Evolutionary conservation across 2,113 vertebrate genomes (phyloP).

Genomic region (Bubo scandiacus): DNA sequence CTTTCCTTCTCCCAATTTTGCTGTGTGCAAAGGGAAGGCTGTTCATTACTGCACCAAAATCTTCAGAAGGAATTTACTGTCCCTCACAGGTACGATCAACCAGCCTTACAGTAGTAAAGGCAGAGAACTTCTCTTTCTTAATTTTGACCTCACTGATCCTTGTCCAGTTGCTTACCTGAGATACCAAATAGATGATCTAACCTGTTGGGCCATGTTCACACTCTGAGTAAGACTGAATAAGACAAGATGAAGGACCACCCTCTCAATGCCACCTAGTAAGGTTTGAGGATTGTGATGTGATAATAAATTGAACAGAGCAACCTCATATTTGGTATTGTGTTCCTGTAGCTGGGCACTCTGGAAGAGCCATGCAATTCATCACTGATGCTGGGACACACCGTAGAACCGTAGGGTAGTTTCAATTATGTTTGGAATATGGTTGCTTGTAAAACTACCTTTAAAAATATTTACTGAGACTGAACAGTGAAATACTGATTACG

Average conservation of each 20-base stretch:
- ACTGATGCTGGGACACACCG: not conserved
- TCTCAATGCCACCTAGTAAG: not conserved
- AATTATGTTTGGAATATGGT: not conserved
- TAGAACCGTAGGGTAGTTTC: not conserved
- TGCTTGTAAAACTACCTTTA: not conserved
- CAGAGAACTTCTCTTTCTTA: not conserved
- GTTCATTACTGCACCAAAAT: not conserved
- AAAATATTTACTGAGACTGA: not conserved
- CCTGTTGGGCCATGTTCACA: not conserved
- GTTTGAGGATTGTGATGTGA: not conserved
- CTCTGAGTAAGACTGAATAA: not conserved
- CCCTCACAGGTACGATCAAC: not conserved
- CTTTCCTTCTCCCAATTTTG: not conserved
- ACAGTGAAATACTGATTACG: not conserved
- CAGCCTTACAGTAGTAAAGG: not conserved
- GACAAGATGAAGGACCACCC: not conserved
- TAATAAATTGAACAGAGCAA: not conserved
- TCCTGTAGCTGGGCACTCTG: not conserved
- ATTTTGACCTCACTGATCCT: not conserved
- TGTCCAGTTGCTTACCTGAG: not conserved
- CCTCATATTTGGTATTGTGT: fast-evolving
- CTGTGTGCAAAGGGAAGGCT: not conserved
- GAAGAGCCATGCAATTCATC: not conserved
- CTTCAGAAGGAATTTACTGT: not conserved
- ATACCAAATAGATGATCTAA: not conserved